Percentiles rank a stretch among this genome's conserved stretches.
phyloP scores from a whole-genome alignment of 2,113 vertebrate species.

The Capreolus pygargus region DNA sequence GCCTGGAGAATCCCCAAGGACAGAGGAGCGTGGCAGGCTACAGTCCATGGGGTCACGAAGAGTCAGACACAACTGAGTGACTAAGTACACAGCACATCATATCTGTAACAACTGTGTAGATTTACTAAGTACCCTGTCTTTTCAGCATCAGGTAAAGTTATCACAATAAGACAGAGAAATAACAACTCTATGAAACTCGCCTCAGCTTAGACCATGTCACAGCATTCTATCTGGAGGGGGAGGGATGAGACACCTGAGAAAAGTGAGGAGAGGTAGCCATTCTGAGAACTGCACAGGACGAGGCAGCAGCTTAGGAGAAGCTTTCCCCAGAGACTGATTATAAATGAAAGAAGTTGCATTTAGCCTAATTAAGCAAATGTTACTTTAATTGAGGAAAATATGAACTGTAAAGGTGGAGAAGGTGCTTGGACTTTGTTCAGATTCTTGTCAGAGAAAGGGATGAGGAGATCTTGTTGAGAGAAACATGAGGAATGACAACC shows the following conservation, averaged over 20 bases:
- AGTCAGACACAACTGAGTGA: not conserved
- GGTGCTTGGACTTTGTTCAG: not conserved
- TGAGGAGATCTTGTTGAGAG: not conserved
- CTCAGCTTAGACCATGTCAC: not conserved
- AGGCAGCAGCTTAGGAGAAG: not conserved
- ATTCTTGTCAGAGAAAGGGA: not conserved
- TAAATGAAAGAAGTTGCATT: not conserved
- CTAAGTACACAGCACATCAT: not conserved
- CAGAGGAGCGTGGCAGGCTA: not conserved
- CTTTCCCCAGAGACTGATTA: not conserved
- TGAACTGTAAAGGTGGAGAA: not conserved
- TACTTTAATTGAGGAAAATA: not conserved
- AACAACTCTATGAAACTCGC: not conserved
- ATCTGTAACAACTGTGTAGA: not conserved
- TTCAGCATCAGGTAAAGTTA: not conserved
- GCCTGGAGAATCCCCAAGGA: not conserved
- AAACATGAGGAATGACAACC: not conserved
- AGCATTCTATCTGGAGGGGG: not conserved
- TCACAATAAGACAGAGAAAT: not conserved
- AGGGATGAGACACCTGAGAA: not conserved
- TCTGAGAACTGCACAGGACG: not conserved
- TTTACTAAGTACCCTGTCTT: not conserved
- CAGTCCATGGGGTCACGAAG: not conserved
- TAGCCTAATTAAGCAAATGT: conserved; percentile 1
- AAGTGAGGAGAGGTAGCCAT: not conserved